Base-by-base conservation (phyloP, 2,888 invertebrate species). In the Limenitis camilla region DNA sequence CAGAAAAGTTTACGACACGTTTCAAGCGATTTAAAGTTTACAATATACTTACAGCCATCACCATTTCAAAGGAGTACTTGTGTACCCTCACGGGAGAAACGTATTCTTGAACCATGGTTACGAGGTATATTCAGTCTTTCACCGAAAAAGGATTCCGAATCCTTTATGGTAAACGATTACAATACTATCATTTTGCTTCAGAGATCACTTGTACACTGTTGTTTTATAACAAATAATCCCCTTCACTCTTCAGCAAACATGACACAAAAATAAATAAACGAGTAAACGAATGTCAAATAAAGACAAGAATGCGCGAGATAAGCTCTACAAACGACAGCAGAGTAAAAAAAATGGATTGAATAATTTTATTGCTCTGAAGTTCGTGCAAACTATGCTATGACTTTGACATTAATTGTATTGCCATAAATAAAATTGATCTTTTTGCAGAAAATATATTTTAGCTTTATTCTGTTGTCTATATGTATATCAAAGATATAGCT, bases 1-100 rank as follows among this genome's bases (percentile, higher is more conserved):
- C 32, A 38, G 32, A 11, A 43, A n/a, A n/a, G n/a, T n/a, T 11
- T 39, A 31, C 6, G 38, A 9, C 11, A 30, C 9, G 10, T 30
- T 38, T 38, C 8, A 44, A 28, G 10, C 32, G 38, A 29, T 31
- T 6, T 27, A 7, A 11, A 38, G 28, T 28, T 11, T 38, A 33
- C n/a, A 39, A 40, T 40, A 35, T 79, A 92, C 95, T 91, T 85
- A 97, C 97, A 89, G 94, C 93, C 97, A 98, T 97, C 67, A 97
- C 96, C 80, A 98, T 90, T 84, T 97, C 97, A 84, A 98, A 98
- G 47, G 97, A 94, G 81, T 94, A 92, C 86, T 97, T 97, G 89
- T 97, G 98, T 64, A 98, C 95, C 90, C 97, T 91, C 49, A 97
- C 93, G 67, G 97, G 97, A 61, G 96, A 95, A 78, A 95, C 94